Evolutionary conservation across 2,113 vertebrate genomes (phyloP), one percentile per base, ranked within the genome.

Genomic region (Scortum barcoo): DNA sequence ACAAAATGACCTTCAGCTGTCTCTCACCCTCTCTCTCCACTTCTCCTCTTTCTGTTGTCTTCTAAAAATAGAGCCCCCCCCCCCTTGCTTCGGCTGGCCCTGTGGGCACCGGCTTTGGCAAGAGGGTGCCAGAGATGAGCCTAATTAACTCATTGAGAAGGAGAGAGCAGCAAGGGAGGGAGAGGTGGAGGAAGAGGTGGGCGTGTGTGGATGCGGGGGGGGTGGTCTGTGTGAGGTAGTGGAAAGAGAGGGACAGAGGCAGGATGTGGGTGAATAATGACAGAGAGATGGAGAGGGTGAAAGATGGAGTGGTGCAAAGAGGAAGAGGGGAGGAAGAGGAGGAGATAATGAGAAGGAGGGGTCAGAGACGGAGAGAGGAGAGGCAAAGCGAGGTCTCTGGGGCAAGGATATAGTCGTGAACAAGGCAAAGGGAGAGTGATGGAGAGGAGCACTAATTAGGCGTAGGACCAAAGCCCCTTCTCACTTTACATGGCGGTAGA

Each of bases 131-230:
- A 91, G 86, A 91, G 90, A 94, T 89, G 79, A 83, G 93, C 93
- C 94, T 91, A 96, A 95, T 96, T 95, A 96, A 93, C 93, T 96
- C 94, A 92, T 92, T 92, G 93, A 89, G 86, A 62, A 84, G 86
- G 83, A 81, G 75, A 74, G 66, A 67, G 81, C 19, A 67, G 81
- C 19, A 11, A 48, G 26, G 36, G 89, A 81, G 73, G 60, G 58
- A 72, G 72, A 40, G 30, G 76, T 2, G 87, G 69, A 56, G 69
- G 63, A n/a, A n/a, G n/a, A n/a, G n/a, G n/a, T n/a, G n/a, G n/a
- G n/a, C n/a, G n/a, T n/a, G n/a, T n/a, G n/a, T 36, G 33, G 33
- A n/a, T n/a, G 33, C 33, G 74, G 57, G 38, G 36, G 42, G 78
- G n/a, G n/a, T n/a, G n/a, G n/a, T n/a, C n/a, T n/a, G n/a, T 11